Conservation (phyloP, 2,797 vertebrate genomes). For the Brotula barbata region DNA sequence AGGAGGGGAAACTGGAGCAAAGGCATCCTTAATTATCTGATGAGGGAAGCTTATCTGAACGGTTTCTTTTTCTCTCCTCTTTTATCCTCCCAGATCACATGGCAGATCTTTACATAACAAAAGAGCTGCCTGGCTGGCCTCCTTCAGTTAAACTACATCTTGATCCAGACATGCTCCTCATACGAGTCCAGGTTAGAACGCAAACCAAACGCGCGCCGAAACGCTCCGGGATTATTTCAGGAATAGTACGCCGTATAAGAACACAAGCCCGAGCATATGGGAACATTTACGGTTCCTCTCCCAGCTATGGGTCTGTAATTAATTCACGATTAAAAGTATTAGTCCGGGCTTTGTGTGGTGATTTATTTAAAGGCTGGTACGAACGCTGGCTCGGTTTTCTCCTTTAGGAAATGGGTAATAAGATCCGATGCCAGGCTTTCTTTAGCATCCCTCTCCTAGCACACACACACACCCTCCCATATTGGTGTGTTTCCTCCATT, state of each 20-base stretch:
- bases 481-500: slow-evolving; percentile 61
- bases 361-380: slow-evolving; percentile 76
- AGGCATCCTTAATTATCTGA: slow-evolving; percentile 81
- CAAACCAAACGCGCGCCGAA: background rate
- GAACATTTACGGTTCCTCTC: slow-evolving; percentile 61
- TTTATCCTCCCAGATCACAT: slow-evolving; percentile 79
- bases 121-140: slow-evolving; percentile 74
- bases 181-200: slow-evolving; percentile 43
- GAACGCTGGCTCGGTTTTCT: slow-evolving; percentile 71
- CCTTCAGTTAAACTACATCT: slow-evolving; percentile 60
- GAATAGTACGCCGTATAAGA: slow-evolving; percentile 35
- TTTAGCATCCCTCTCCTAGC: slow-evolving; percentile 52
- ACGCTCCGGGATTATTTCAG: slow-evolving; percentile 22
- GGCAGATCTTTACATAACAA: slow-evolving; percentile 83
- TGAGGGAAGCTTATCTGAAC: slow-evolving; percentile 83
- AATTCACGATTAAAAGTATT: slow-evolving; percentile 80
- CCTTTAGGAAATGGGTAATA: slow-evolving; percentile 78
- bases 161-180: slow-evolving; percentile 34
- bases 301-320: slow-evolving; percentile 61
- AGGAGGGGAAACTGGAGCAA: slow-evolving; percentile 81
- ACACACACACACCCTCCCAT: slow-evolving; percentile 28
- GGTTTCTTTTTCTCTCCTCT: slow-evolving; percentile 79
- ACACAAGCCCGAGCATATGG: slow-evolving; percentile 50
- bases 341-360: slow-evolving; percentile 75
- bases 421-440: slow-evolving; percentile 69